Evolutionary conservation across 2,113 vertebrate species (phyloP).

Genomic region (Odocoileus virginianus): DNA sequence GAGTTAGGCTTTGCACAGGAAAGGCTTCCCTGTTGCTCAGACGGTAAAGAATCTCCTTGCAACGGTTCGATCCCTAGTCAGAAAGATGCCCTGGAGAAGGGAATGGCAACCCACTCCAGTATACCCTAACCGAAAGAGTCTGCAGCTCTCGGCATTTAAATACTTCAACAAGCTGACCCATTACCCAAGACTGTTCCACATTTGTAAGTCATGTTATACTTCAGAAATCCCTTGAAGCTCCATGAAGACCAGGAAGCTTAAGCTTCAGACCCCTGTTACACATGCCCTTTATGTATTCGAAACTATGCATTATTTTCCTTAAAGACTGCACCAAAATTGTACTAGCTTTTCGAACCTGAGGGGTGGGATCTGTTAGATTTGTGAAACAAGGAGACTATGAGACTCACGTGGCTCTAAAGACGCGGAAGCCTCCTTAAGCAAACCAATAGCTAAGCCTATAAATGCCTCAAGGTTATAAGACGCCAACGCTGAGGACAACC

Average conservation of each 20-base stretch:
- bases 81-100: background rate
- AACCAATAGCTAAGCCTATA: fast-evolving
- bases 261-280: background rate
- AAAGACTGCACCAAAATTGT: background rate
- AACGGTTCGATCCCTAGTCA: background rate
- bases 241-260: background rate
- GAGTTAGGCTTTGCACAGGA: background rate
- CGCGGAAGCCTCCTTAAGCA: fast-evolving
- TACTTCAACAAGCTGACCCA: too few species aligned
- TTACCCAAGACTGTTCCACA: too few species aligned
- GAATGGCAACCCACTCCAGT: background rate
- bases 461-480: background rate
- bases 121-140: background rate
- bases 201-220: background rate
- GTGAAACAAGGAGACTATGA: fast-evolving
- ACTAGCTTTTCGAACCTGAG: background rate
- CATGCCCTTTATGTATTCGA: fast-evolving
- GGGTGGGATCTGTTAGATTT: background rate
- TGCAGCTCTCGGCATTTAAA: fast-evolving
- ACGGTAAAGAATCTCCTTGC: background rate
- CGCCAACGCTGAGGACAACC: background rate
- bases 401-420: fast-evolving
- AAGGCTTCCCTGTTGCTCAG: background rate
- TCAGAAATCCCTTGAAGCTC: background rate
- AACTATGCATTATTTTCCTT: background rate